Evolutionary conservation across 2,888 invertebrate genomes (phyloP).

Genomic region (Oeneis ivallda): DNA sequence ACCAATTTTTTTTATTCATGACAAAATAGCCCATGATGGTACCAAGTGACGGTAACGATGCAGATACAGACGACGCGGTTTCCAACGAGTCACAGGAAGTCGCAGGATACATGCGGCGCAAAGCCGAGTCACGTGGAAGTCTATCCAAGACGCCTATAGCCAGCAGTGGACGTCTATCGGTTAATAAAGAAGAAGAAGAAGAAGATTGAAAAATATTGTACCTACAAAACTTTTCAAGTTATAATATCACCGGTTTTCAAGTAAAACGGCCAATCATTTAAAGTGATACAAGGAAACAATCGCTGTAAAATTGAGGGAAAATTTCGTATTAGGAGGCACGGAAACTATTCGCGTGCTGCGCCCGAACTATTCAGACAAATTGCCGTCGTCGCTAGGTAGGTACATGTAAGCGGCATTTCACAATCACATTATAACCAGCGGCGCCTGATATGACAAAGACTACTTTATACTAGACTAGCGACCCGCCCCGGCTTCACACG

Average conservation of each 20-base stretch:
- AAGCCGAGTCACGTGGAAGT: too few species aligned
- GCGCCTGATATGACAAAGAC: conserved; percentile 54
- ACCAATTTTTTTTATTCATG: too few species aligned
- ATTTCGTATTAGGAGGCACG: conserved; percentile 40
- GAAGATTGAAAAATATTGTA: too few species aligned
- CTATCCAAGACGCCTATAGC: too few species aligned
- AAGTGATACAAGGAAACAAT: conserved; percentile 31
- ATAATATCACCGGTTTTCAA: not conserved
- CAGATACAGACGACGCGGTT: too few species aligned
- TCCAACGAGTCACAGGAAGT: too few species aligned
- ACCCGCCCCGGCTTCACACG: too few species aligned
- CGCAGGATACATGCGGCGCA: too few species aligned
- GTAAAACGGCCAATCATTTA: conserved; percentile 27
- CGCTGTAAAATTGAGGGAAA: conserved; percentile 36
- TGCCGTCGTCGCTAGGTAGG: conserved; percentile 49
- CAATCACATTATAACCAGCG: conserved; percentile 60
- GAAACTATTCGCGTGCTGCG: conserved; percentile 37
- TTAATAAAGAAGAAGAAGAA: too few species aligned
- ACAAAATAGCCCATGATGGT: too few species aligned
- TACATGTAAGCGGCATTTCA: conserved; percentile 53
- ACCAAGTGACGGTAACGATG: too few species aligned
- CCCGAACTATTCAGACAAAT: conserved; percentile 39
- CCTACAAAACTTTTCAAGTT: not conserved
- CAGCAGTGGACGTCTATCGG: too few species aligned
- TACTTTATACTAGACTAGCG: not conserved